Base-by-base conservation (phyloP, 37 sponge, comb jelly and placozoan genomes). In the Spongilla lacustris region DNA sequence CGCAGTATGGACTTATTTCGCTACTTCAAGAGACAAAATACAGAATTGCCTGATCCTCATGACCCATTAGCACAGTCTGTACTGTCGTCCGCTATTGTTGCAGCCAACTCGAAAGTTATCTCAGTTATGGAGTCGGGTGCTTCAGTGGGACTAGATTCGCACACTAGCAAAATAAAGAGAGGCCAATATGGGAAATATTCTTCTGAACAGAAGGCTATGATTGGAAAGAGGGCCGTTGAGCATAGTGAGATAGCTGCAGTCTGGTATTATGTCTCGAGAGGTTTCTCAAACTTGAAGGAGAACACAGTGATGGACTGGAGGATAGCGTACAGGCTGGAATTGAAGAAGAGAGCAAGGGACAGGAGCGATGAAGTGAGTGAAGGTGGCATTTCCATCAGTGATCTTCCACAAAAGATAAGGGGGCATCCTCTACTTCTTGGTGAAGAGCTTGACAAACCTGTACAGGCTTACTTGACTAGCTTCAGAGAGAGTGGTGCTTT, bases 401-500 rank as follows among this genome's bases (percentile, higher is more conserved):
- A 32, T 21, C 84, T 83, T 29, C 71, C 79, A 25, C 32, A 28
- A 36, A 85, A 79, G 86, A 85, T 77, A 23, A 77, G 38, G 26
- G 86, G 86, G 21, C 79, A 41, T 29, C 86, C 79, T 23, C 48
- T 36, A 3, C 22, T 85, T 6, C 24, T 85, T 2, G 86, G 79
- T 6, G 79, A 85, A 29, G 71, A 77, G 6, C 58, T 85, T 6
- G 79, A 77, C 14, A 78, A 68, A 38, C 79, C 36, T n/a, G 79
- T 78, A 0, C 36, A 36, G 8, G 80, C 79, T 23, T 88, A 88
- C 73, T 67, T 88, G 71, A 76, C 25, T 49, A 72, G 77, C 29
- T 70, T 88, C 22, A 70, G 84, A 41, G 84, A 29, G 32, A 77
- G 85, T 89, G 85, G 85, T 36, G 85, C 85, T 79, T 74, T 74